Evolutionary conservation across 1,140 invertebrate genomes (phyloP).

Genomic region (Triops cancriformis): DNA sequence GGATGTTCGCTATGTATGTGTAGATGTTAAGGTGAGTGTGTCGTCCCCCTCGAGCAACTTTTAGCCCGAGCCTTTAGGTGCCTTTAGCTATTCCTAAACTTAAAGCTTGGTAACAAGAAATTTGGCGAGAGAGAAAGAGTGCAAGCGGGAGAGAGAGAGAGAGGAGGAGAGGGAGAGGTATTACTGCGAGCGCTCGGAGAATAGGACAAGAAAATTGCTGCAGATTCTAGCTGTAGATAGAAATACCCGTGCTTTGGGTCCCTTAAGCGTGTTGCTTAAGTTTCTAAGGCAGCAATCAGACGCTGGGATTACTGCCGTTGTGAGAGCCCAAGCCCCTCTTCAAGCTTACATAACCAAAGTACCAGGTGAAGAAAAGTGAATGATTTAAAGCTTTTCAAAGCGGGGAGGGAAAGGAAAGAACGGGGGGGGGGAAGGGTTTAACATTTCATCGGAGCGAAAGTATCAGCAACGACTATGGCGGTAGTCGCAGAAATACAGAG

Average conservation of each 20-base stretch:
- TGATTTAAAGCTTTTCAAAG: background rate
- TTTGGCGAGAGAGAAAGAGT: background rate
- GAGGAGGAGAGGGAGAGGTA: background rate
- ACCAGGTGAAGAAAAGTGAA: conserved; percentile 4
- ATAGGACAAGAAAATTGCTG: conserved; percentile 3
- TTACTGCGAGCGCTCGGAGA: background rate
- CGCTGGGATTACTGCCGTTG: conserved; percentile 4
- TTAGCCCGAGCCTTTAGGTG: too few species aligned
- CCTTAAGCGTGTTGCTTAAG: conserved; percentile 9
- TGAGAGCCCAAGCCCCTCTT: background rate
- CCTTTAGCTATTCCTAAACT: background rate
- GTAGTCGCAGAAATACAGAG: too few species aligned
- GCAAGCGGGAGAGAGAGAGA: background rate
- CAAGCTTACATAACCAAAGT: background rate
- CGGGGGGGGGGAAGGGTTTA: background rate
- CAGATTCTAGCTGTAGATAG: background rate
- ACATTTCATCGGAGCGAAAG: too few species aligned
- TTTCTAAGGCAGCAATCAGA: conserved; percentile 13
- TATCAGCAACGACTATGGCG: too few species aligned
- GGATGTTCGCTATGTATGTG: background rate
- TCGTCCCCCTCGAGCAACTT: too few species aligned
- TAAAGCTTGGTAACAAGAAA: background rate
- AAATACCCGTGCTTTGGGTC: background rate
- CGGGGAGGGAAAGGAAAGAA: background rate
- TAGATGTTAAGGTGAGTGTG: too few species aligned